phyloP scores from a whole-genome alignment of 2,888 invertebrate genomes.

The Mayetiola destructor region DNA sequence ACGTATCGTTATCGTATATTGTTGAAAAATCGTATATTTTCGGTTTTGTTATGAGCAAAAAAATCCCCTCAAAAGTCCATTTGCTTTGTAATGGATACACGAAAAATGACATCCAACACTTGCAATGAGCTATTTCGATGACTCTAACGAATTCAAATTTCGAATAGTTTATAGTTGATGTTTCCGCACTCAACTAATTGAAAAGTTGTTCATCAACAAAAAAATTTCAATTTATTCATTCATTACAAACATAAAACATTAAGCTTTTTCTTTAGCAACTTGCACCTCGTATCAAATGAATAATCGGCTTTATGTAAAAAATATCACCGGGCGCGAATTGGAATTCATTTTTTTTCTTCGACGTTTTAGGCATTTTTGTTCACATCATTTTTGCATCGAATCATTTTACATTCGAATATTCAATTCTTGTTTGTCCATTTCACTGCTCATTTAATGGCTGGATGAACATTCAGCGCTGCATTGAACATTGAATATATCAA shows the following conservation, averaged over 20 bases:
- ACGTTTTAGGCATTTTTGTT: too few species aligned
- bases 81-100: background rate
- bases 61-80: background rate
- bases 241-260: background rate
- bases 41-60: too few species aligned
- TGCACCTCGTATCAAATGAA: background rate
- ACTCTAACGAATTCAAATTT: too few species aligned
- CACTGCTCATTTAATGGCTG: background rate
- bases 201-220: background rate
- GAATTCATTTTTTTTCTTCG: too few species aligned
- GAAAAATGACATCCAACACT: background rate
- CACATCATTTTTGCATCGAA: too few species aligned
- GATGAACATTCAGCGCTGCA: too few species aligned
- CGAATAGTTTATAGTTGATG: background rate
- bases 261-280: background rate
- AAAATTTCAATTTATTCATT: conserved; percentile 1
- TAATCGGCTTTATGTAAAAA: background rate
- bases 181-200: conserved; percentile 1
- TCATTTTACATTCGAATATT: background rate
- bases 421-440: background rate
- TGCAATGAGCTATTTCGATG: background rate
- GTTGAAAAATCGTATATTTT: too few species aligned
- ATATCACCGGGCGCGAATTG: too few species aligned
- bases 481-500: too few species aligned
- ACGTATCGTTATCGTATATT: background rate